phyloP scores from a whole-genome alignment of 2,888 invertebrate genomes.

The Danaus chrysippus region DNA sequence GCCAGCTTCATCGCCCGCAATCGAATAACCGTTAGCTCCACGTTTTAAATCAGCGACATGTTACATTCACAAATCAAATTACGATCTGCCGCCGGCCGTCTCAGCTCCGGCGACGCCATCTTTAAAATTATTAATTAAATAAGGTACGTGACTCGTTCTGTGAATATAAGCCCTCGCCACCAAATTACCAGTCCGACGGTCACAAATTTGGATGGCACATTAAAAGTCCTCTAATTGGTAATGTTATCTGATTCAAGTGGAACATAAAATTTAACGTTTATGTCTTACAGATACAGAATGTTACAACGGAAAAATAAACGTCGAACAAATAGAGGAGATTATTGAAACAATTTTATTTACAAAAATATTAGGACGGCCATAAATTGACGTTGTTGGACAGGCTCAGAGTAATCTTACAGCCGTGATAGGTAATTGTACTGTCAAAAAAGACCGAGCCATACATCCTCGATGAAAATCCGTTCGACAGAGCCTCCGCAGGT shows the following conservation, averaged over 20 bases:
- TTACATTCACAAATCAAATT: slow-evolving; percentile 38
- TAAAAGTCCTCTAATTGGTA: background rate
- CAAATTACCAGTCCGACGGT: slow-evolving; percentile 11
- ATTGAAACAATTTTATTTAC: slow-evolving; percentile 8
- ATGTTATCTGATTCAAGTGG: background rate
- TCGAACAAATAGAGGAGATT: background rate
- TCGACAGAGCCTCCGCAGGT: slow-evolving; percentile 22
- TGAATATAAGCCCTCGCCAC: slow-evolving; percentile 1
- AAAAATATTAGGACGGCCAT: slow-evolving; percentile 13
- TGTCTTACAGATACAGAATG: background rate
- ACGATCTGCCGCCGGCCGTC: slow-evolving; percentile 32
- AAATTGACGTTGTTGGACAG: slow-evolving; percentile 22
- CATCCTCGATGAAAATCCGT: slow-evolving; percentile 17
- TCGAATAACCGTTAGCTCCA: slow-evolving; percentile 28
- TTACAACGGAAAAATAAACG: background rate
- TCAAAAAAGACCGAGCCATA: slow-evolving; percentile 30
- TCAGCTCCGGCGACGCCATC: slow-evolving; percentile 23
- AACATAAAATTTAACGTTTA: background rate
- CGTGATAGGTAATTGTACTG: slow-evolving; percentile 33
- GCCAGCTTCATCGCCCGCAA: slow-evolving; percentile 21
- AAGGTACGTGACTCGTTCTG: slow-evolving; percentile 30
- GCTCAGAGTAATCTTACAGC: slow-evolving; percentile 18
- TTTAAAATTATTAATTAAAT: slow-evolving; percentile 43
- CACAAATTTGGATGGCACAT: slow-evolving; percentile 10
- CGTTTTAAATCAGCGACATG: slow-evolving; percentile 35